Evolutionary conservation across 2,888 invertebrate genomes (phyloP), one percentile per base, ranked within the genome.

Genomic region (Hybos culiciformis): DNA sequence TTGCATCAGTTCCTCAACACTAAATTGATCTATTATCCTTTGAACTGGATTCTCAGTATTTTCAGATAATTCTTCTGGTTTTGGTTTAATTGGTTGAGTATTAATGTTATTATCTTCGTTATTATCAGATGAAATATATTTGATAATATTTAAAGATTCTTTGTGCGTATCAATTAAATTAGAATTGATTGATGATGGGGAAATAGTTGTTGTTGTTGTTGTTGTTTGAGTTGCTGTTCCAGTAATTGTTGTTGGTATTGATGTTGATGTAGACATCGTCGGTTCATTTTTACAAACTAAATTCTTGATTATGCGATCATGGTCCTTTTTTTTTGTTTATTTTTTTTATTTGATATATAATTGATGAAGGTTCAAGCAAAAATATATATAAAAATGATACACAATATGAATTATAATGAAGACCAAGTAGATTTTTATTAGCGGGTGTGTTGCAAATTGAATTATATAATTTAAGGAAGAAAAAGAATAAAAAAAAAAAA

Each of bases 71-170:
- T 51, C 50, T 15, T 26, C 33, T 3, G 37, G 17, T 3, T 23
- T 18, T 21, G 24, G 40, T 24, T 47, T 48, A 45, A 54, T 37
- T n/a, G 56, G 57, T 34, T 61, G 41, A 39, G 60, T 45, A 17
- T 61, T 62, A n/a, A 65, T 65, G 46, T 65, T 57, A 39, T 66
- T 65, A 49, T 64, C 60, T 47, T 63, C 64, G 32, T 63, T 61
- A 50, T 66, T 66, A 45, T 65, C 63, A 8, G 62, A 56, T 18
- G 58, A 57, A 29, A 63, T 60, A 47, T 57, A 61, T 37, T 62
- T 62, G 40, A 64, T 64, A 31, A 64, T 62, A 48, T 64, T 57
- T 40, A 63, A 48, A 1, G 64, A 63, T 39, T 63, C 62, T 46
- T 61, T 63, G 50, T 65, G 63, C 1, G 62, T 61, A 40, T 60